These are phyloP conservation scores for Eledone cirrhosa DNA, from an alignment of 2,888 invertebrate genomes.

Conservation along the genomic window DNA sequence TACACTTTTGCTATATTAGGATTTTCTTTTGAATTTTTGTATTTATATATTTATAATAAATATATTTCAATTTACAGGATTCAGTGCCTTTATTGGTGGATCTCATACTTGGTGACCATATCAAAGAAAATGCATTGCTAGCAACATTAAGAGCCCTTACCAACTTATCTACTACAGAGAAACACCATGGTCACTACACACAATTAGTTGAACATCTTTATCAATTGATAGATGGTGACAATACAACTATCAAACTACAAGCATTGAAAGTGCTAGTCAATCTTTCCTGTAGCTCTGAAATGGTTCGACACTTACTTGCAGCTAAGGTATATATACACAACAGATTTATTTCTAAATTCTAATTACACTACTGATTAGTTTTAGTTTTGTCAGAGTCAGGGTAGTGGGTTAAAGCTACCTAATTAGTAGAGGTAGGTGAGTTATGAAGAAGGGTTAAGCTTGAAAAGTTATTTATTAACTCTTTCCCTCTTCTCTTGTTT, in stretches of 20 bases:
- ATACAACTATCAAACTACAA: conserved; percentile 68
- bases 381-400: too few species aligned
- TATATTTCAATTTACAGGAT: conserved; percentile 55
- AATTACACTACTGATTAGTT: too few species aligned
- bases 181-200: conserved; percentile 70
- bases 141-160: conserved; percentile 70
- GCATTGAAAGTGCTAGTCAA: conserved; percentile 72
- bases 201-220: conserved; percentile 68
- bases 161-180: conserved; percentile 69
- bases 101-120: conserved; percentile 63
- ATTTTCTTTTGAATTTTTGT: too few species aligned
- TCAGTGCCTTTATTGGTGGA: conserved; percentile 69
- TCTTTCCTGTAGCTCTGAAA: conserved; percentile 72
- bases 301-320: conserved; percentile 72
- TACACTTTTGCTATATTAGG: too few species aligned
- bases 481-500: too few species aligned
- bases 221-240: conserved; percentile 67
- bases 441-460: too few species aligned
- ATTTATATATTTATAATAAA: too few species aligned
- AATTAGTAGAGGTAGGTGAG: too few species aligned
- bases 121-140: conserved; percentile 67
- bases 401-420: too few species aligned
- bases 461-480: too few species aligned
- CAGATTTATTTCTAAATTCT: too few species aligned
- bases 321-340: conserved; percentile 69